A percentile compares a stretch with the other conserved stretches of the same genome.
Conservation (phyloP, 2,113 vertebrate species). For the Caloenas nicobarica region DNA sequence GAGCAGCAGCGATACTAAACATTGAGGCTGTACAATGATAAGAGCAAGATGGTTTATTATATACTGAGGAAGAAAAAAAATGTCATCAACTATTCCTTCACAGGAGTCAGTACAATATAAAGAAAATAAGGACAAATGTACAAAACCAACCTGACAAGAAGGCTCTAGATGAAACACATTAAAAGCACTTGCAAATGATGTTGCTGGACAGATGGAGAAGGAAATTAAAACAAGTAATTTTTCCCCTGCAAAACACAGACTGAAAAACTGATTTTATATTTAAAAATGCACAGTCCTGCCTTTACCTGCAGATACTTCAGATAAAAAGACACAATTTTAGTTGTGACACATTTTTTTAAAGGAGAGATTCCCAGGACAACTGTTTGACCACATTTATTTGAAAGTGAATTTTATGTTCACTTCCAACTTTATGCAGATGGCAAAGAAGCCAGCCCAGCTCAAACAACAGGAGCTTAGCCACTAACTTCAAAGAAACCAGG, state of each 20-base stretch:
- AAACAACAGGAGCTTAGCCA: neutral
- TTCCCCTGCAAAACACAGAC: neutral
- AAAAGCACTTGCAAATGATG: constrained; percentile 49
- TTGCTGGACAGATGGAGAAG: constrained; percentile 31
- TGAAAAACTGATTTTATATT: constrained; percentile 1
- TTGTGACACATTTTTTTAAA: neutral
- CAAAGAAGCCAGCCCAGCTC: neutral
- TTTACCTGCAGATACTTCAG: neutral
- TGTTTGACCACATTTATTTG: neutral
- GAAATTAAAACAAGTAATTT: constrained; percentile 13
- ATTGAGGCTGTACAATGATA: neutral
- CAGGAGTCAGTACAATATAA: constrained; percentile 39
- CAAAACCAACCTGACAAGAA: constrained; percentile 53
- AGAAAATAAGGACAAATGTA: constrained; percentile 58
- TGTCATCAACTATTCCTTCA: constrained; percentile 47
- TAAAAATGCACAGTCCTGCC: neutral
- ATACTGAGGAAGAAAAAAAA: neutral
- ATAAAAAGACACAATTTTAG: neutral
- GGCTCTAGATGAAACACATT: constrained; percentile 41
- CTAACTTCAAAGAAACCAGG: neutral
- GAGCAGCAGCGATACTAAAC: neutral
- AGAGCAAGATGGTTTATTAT: constrained; percentile 67
- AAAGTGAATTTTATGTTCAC: neutral
- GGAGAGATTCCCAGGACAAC: neutral
- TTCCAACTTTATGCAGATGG: neutral